Percentiles rank a stretch among this genome's conserved stretches.
Conservation (phyloP, 2,113 vertebrate species). For the Spizaetus ornatus region DNA sequence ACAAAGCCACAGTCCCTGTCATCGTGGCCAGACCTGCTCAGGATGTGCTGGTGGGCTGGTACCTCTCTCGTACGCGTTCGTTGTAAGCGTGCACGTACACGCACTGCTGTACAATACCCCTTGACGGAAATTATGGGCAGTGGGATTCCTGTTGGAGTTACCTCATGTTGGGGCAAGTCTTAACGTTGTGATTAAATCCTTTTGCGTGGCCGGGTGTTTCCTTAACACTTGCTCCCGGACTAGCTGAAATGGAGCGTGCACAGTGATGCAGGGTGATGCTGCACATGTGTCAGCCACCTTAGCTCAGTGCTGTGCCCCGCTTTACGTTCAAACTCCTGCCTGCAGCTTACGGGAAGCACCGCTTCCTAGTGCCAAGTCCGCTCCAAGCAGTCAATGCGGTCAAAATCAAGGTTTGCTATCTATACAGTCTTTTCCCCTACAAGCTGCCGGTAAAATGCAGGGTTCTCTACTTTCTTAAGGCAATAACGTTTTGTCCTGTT, state of each 20-base stretch:
- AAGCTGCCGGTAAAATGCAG: neutral
- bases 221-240: neutral
- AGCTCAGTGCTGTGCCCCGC: neutral
- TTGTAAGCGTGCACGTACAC: neutral
- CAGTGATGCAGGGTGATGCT: neutral
- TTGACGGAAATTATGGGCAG: neutral
- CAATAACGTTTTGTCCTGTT: neutral
- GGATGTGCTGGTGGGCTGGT: neutral
- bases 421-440: neutral
- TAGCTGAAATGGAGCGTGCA: neutral
- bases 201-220: neutral
- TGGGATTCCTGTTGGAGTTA: neutral
- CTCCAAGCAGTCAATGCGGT: neutral
- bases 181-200: neutral
- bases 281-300: neutral
- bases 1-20: neutral
- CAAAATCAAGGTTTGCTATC: neutral
- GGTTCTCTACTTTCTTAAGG: neutral
- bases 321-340: neutral
- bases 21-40: neutral
- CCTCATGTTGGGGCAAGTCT: neutral
- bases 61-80: fast-evolving
- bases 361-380: neutral
- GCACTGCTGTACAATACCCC: neutral
- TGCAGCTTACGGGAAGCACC: neutral